Conservation (phyloP, 1,140 invertebrate species). For the Thaumetopoea pityocampa region DNA sequence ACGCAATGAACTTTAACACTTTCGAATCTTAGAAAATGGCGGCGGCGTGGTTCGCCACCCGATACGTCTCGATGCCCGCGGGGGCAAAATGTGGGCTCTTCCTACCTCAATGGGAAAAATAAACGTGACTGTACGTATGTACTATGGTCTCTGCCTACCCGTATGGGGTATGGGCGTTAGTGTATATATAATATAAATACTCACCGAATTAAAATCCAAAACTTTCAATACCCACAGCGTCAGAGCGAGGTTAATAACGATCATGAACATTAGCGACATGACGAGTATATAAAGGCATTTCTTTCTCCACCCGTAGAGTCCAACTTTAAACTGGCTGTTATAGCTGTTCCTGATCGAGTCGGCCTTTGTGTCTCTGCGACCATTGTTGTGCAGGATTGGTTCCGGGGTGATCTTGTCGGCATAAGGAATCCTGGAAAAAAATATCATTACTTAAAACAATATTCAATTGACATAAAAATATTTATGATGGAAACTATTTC, state of each 20-base stretch:
- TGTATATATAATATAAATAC: too few relatives aligned
- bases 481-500: not conserved
- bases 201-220: conserved; percentile 95
- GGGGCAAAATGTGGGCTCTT: too few relatives aligned
- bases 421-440: conserved; percentile 72
- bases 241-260: conserved; percentile 94
- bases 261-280: conserved; percentile 88
- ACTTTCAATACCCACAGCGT: conserved; percentile 97
- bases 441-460: conserved; percentile 31
- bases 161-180: too few relatives aligned
- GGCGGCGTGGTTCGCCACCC: too few relatives aligned
- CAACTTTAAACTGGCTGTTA: conserved; percentile 85
- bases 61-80: too few relatives aligned
- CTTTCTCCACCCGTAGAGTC: conserved; percentile 97
- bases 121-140: too few relatives aligned
- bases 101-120: too few relatives aligned
- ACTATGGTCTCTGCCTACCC: too few relatives aligned
- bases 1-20: too few relatives aligned
- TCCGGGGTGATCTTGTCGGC: conserved; percentile 72
- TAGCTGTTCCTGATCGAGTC: conserved; percentile 72
- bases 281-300: conserved; percentile 94
- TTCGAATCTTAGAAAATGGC: too few relatives aligned
- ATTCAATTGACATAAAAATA: conserved; percentile 1
- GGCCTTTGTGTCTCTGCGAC: conserved; percentile 62
- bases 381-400: conserved; percentile 70